phyloP scores from a whole-genome alignment of 2,113 vertebrate genomes.

The Amazona guildingii region DNA sequence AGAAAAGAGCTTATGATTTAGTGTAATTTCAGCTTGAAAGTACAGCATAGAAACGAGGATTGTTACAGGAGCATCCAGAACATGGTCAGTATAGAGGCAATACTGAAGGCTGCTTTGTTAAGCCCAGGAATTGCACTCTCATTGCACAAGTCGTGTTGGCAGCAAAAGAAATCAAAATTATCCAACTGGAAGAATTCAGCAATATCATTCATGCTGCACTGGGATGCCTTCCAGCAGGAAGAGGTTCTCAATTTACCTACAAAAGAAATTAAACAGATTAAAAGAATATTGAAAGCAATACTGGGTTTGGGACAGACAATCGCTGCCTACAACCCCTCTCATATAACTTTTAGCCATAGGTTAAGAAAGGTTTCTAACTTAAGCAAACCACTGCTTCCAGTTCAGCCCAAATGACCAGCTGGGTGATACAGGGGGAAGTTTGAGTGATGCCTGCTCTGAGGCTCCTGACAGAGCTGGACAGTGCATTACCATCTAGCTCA shows the following conservation, averaged over 20 bases:
- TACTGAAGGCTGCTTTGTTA: slow-evolving; percentile 33
- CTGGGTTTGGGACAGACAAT: fast-evolving
- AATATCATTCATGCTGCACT: slow-evolving; percentile 37
- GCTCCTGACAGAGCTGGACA: background rate
- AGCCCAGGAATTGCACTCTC: background rate
- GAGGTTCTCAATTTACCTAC: slow-evolving; percentile 51
- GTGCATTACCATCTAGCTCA: background rate
- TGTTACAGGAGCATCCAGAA: slow-evolving; percentile 37
- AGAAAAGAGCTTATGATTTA: background rate
- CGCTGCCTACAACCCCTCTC: background rate
- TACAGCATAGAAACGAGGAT: background rate
- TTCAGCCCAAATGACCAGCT: background rate
- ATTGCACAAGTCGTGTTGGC: slow-evolving; percentile 50
- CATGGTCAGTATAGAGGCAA: background rate
- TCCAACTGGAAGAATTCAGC: slow-evolving; percentile 36
- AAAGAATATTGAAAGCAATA: background rate
- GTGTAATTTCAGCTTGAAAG: background rate
- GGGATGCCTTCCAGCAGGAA: slow-evolving; percentile 46
- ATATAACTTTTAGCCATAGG: background rate
- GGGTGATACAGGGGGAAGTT: background rate
- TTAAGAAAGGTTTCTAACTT: background rate
- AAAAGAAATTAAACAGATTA: background rate
- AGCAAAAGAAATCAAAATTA: slow-evolving; percentile 60
- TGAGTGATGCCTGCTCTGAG: background rate
- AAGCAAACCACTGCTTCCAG: background rate